Evolutionary conservation across 2,888 invertebrate species (phyloP), one percentile per base, ranked within the genome.

Genomic region (Latheticus oryzae): DNA sequence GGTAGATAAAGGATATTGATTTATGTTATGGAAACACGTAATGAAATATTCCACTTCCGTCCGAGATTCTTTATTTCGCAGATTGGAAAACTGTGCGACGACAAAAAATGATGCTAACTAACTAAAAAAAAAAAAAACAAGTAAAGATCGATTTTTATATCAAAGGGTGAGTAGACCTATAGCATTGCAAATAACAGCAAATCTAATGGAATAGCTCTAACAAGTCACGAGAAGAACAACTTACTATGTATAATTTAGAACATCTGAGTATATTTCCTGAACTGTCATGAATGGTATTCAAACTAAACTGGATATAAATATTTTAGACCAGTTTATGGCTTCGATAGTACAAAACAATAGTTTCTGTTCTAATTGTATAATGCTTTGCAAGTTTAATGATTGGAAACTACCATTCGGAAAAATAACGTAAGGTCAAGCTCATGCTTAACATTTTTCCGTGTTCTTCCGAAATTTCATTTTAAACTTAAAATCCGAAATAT

Each of bases 241-340:
- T n/a, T n/a, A 59, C 61, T 57, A 58, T 61, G 58, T 54, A 66
- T 64, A 64, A 66, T 66, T 64, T 64, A 64, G 55, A 55, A 51
- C 54, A 26, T 28, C 33, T 40, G 56, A 60, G 60, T 52, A 58
- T 59, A n/a, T 55, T 58, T 55, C 52, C 33, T 54, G 54, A 61
- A 54, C 60, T 61, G 60, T 60, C 62, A 32, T 45, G 63, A 58
- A 60, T 58, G 54, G 56, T 62, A 62, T 63, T 63, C 62, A 60
- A 53, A 12, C 59, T 43, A 62, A 60, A 62, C 63, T 64, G 62
- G 64, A 62, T 64, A 65, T 66, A 63, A 66, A 66, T 66, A 66
- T 65, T 65, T 62, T 63, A 66, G 58, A 56, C 51, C 59, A 43
- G 58, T 61, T 61, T 63, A 58, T 45, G 51, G 52, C 57, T 45